A percentile compares a stretch with the other conserved stretches of the same genome.
Conservation (phyloP, 2,888 invertebrate species). For the Eupithecia inturbata region DNA sequence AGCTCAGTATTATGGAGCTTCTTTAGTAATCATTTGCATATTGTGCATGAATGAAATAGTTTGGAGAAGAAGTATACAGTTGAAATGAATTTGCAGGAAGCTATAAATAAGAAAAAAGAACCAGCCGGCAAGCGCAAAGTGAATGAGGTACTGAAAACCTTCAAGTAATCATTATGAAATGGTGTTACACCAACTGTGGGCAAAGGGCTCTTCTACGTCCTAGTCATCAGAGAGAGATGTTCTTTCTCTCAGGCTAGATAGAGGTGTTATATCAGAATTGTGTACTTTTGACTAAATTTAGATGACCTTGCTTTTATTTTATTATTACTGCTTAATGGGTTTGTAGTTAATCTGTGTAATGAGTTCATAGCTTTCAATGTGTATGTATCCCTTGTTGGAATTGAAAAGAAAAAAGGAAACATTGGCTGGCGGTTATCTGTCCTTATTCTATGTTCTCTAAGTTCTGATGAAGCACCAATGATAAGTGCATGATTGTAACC, state of each 20-base stretch:
- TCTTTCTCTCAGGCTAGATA: not conserved
- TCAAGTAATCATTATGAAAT: slow-evolving; percentile 68
- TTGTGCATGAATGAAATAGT: not conserved
- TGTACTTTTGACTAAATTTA: too few species aligned
- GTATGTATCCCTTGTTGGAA: not conserved
- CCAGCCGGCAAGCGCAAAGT: slow-evolving; percentile 80
- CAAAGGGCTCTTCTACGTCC: slow-evolving; percentile 60
- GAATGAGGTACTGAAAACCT: slow-evolving; percentile 84
- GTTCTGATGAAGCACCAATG: slow-evolving; percentile 66
- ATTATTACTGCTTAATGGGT: not conserved
- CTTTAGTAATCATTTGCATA: not conserved
- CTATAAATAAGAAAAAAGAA: slow-evolving; percentile 82
- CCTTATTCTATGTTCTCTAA: slow-evolving; percentile 76
- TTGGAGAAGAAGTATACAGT: slow-evolving; percentile 57
- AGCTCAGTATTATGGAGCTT: not conserved
- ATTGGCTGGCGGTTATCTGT: slow-evolving; percentile 83
- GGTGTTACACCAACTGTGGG: slow-evolving; percentile 66
- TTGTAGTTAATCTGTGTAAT: not conserved
- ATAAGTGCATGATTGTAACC: not conserved
- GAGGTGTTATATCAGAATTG: not conserved
- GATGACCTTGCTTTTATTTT: not conserved
- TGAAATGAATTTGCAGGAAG: slow-evolving; percentile 80
- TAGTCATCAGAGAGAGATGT: not conserved
- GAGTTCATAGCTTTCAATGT: not conserved
- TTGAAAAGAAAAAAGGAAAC: slow-evolving; percentile 11